A percentile compares a stretch with the other conserved stretches of the same genome.
Evolutionary conservation across 1,140 invertebrate species (phyloP).

Genomic region (Drosophila kepulauana): DNA sequence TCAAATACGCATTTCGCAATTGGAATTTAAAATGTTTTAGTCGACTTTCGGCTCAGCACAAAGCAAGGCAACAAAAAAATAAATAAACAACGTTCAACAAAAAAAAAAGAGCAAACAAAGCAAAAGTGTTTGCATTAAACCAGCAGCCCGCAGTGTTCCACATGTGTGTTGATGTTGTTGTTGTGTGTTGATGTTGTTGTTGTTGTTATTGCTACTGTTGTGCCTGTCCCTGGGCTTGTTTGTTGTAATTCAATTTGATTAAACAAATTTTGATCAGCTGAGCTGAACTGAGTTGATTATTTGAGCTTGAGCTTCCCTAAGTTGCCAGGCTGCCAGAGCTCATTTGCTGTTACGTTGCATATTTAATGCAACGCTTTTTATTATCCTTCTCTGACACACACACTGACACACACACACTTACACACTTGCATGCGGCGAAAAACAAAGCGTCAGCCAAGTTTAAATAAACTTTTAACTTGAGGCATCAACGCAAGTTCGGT

Average conservation of each 20-base stretch:
- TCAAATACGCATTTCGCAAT: constrained; percentile 37
- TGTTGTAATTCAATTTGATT: constrained; percentile 78
- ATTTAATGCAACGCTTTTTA: constrained; percentile 79
- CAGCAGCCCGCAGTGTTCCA: constrained; percentile 12
- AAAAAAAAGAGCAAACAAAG: constrained; percentile 17
- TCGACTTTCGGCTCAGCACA: constrained; percentile 24
- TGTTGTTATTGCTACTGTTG: neutral
- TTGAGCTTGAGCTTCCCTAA: constrained; percentile 16
- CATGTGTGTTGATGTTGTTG: neutral
- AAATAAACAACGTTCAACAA: neutral
- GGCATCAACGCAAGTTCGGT: constrained; percentile 75
- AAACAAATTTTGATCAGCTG: constrained; percentile 64
- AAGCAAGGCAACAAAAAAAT: neutral
- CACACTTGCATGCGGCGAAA: constrained; percentile 16
- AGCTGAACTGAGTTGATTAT: constrained; percentile 40
- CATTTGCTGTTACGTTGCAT: constrained; percentile 72
- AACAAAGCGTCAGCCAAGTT: constrained; percentile 70
- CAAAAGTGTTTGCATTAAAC: constrained; percentile 34
- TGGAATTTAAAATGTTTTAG: constrained; percentile 22
- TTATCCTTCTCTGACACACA: constrained; percentile 54
- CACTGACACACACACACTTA: constrained; percentile 1
- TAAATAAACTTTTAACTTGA: constrained; percentile 78
- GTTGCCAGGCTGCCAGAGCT: constrained; percentile 38
- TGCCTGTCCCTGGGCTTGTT: constrained; percentile 28
- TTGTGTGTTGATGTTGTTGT: neutral